Evolutionary conservation across 2,888 invertebrate genomes (phyloP).

Genomic region (Margaritifera margaritifera): DNA sequence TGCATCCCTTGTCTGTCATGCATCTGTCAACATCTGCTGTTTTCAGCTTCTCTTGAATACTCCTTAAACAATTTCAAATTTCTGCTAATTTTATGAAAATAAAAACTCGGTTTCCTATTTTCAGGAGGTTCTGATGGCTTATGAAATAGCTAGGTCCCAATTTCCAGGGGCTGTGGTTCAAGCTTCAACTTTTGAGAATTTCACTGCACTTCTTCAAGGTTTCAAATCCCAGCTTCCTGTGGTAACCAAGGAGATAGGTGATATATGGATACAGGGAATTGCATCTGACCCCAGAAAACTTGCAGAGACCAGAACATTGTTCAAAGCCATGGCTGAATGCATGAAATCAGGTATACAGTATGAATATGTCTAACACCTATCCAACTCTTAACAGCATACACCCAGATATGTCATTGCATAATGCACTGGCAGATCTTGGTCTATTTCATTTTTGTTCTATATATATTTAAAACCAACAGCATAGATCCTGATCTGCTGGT

Average conservation of each 20-base stretch:
- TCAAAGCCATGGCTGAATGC: constrained; percentile 46
- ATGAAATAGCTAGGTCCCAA: constrained; percentile 59
- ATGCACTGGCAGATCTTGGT: no score
- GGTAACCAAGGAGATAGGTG: constrained; percentile 60
- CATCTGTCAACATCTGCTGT: no score
- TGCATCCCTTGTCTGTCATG: no score
- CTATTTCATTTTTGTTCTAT: no score
- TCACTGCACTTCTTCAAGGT: constrained; percentile 36
- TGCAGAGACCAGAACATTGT: constrained; percentile 52
- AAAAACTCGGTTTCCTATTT: constrained; percentile 6
- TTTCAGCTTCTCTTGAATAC: no score
- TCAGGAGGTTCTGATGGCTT: constrained; percentile 60
- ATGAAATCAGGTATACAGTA: constrained; percentile 22
- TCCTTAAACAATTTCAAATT: no score
- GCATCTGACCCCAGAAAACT: constrained; percentile 64
- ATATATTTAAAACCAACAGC: no score
- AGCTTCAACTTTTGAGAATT: constrained; percentile 61
- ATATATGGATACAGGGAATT: constrained; percentile 67
- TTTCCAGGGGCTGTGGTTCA: constrained; percentile 56
- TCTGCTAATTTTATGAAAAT: no score
- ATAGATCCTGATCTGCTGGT: no score
- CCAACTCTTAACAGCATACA: no score
- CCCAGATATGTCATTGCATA: no score
- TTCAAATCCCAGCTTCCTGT: constrained; percentile 47
- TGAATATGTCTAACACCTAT: not conserved